phyloP scores from a whole-genome alignment of 2,888 invertebrate genomes.

The Athetis lepigone region DNA sequence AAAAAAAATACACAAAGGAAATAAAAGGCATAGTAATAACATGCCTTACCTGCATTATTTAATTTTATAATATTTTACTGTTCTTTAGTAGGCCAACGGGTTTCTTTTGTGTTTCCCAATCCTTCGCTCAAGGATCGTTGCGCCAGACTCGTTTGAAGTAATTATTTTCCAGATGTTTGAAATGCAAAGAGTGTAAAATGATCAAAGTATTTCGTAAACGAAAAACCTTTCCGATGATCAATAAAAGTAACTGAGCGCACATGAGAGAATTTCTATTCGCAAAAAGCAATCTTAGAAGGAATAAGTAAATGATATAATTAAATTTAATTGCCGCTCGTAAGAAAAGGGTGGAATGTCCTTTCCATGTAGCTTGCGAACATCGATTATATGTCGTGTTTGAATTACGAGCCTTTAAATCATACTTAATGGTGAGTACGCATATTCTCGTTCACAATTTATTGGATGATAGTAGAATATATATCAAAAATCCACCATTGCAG shows the following conservation, averaged over 20 bases:
- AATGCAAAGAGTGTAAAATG: slow-evolving; percentile 41
- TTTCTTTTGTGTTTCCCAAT: slow-evolving; percentile 41
- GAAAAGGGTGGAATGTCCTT: slow-evolving; percentile 69
- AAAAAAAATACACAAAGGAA: slow-evolving; percentile 39
- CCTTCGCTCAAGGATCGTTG: slow-evolving; percentile 23
- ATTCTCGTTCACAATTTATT: slow-evolving; percentile 84
- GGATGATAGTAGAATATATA: slow-evolving; percentile 79
- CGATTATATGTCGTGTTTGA: slow-evolving; percentile 82
- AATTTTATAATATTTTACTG: slow-evolving; percentile 25
- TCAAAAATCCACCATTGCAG: slow-evolving; percentile 76
- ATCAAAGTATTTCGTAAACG: slow-evolving; percentile 33
- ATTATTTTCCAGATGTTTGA: slow-evolving; percentile 35
- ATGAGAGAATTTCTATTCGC: slow-evolving; percentile 40
- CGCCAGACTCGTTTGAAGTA: slow-evolving; percentile 21
- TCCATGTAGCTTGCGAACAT: slow-evolving; percentile 75
- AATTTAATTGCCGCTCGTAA: slow-evolving; percentile 60
- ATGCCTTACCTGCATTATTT: slow-evolving; percentile 44
- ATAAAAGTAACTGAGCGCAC: slow-evolving; percentile 45
- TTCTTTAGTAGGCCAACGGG: slow-evolving; percentile 34
- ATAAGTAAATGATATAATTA: slow-evolving; percentile 55
- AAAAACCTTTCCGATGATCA: slow-evolving; percentile 34
- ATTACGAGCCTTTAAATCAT: slow-evolving; percentile 85
- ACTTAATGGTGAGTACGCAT: slow-evolving; percentile 87
- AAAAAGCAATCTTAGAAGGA: slow-evolving; percentile 49
- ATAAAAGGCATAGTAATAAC: slow-evolving; percentile 29